A percentile compares a stretch with the other conserved stretches of the same genome.
These are phyloP conservation scores for Microchrysa polita DNA, from an alignment of 2,888 invertebrate species.

Conservation along the genomic window DNA sequence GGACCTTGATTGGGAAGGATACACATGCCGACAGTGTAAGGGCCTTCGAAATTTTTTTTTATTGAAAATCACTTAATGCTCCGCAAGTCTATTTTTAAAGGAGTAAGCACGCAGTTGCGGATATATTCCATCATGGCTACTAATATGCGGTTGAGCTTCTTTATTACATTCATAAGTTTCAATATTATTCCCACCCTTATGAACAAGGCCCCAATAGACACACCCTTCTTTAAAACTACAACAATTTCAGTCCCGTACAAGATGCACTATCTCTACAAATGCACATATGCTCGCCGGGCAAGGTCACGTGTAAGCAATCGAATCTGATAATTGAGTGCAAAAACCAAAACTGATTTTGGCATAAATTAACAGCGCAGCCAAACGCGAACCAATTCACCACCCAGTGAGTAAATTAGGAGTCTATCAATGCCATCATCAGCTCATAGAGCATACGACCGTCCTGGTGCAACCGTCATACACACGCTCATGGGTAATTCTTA, in stretches of 20 bases:
- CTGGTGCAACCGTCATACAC: slow-evolving; percentile 32
- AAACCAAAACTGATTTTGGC: slow-evolving; percentile 54
- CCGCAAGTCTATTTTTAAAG: no score
- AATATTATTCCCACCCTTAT: no score
- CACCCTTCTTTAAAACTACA: background rate
- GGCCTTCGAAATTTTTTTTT: no score
- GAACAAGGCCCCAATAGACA: no score
- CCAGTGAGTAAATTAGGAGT: slow-evolving; percentile 54
- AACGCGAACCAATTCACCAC: slow-evolving; percentile 51
- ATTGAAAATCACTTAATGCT: no score
- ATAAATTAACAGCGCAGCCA: slow-evolving; percentile 53
- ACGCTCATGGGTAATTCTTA: slow-evolving; percentile 28
- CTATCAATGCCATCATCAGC: slow-evolving; percentile 53
- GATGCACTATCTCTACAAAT: slow-evolving; percentile 24
- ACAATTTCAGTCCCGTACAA: background rate
- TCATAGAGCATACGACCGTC: slow-evolving; percentile 34
- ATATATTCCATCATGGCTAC: no score
- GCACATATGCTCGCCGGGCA: slow-evolving; percentile 27
- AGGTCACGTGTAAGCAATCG: slow-evolving; percentile 53
- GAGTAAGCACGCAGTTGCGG: no score
- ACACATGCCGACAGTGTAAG: no score
- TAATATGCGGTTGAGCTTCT: no score
- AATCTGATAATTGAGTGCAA: slow-evolving; percentile 55
- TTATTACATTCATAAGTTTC: no score
- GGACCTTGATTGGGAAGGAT: no score